Evolutionary conservation across 92 coral and sea anemone species (phyloP), one percentile per base, ranked within the genome.

Genomic region (Porites cylindrica): DNA sequence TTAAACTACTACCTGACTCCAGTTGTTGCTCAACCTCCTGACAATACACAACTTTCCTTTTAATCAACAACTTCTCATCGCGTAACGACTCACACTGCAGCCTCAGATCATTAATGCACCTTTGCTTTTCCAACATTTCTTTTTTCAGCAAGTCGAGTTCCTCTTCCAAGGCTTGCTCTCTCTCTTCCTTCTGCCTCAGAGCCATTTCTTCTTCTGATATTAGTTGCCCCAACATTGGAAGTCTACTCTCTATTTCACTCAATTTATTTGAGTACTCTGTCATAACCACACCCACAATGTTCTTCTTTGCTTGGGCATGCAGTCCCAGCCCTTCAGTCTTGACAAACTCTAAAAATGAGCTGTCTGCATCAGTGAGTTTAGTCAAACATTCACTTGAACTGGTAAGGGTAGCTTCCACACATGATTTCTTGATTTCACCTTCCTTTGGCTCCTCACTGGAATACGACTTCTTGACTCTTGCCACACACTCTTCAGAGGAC

Each of bases 291-390:
- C 13, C 72, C 58, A 79, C 83, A 65, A 79, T 79, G 11, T 65
- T 79, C 62, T 21, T 67, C 43, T 79, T 79, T 50, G 73, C 47
- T 19, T 21, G 61, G 8, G 43, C 20, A 7, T 79, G 61, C 47
- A 79, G 72, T 23, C 47, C 83, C 11, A 47, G 21, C 8, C 83
- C 83, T 50, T 79, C 83, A 1, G 72, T 64, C 6, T 50, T 43
- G 21, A 79, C 83, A 65, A 79, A 79, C 17, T 79, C 50, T 6
- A 79, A 20, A 23, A 79, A 79, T n/a, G 73, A 79, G 66, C 26
- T 79, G 73, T 79, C 60, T 12, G 83, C 83, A 79, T 64, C 83
- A 18, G 59, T 63, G 50, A 65, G 14, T 32, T 77, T 77, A 1
- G 17, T 70, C 4, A 20, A 32, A 3, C 47, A n/a, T 29, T 26